phyloP scores from a whole-genome alignment of 2,888 invertebrate genomes.

The Synanthedon andrenaeformis region DNA sequence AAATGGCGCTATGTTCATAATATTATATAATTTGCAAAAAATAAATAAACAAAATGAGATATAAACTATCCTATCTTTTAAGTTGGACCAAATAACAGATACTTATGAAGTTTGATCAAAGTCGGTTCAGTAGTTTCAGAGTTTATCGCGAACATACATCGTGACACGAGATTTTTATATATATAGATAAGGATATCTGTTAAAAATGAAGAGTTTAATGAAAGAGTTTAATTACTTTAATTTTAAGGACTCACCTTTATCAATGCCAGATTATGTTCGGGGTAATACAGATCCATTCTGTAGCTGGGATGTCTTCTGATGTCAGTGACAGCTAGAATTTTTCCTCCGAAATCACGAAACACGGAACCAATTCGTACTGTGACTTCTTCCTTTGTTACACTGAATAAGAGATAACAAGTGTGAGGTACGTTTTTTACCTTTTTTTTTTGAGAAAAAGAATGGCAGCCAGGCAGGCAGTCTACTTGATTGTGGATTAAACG shows the following conservation, averaged over 20 bases:
- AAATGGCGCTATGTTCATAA: too few species aligned
- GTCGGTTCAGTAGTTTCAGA: too few species aligned
- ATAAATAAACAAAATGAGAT: too few species aligned
- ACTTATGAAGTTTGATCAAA: too few species aligned
- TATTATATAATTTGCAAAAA: too few species aligned
- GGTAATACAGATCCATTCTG: constrained; percentile 53
- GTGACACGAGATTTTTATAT: too few species aligned
- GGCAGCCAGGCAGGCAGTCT: background rate
- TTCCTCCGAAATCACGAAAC: constrained; percentile 54
- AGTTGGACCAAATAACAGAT: too few species aligned
- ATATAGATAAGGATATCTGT: too few species aligned
- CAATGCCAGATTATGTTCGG: constrained; percentile 59
- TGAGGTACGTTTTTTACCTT: background rate
- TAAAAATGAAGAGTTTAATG: too few species aligned
- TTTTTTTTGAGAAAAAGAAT: background rate
- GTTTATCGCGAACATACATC: too few species aligned
- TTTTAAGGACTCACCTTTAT: constrained; percentile 32
- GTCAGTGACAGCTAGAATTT: constrained; percentile 36
- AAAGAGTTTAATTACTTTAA: too few species aligned
- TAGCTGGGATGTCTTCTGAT: constrained; percentile 52
- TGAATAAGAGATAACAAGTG: constrained; percentile 10
- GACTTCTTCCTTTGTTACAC: constrained; percentile 51
- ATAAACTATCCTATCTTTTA: too few species aligned
- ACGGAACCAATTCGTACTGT: constrained; percentile 52
- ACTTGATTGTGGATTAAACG: background rate